phyloP scores from a whole-genome alignment of 2,888 invertebrate genomes.

The Therioaphis trifolii region DNA sequence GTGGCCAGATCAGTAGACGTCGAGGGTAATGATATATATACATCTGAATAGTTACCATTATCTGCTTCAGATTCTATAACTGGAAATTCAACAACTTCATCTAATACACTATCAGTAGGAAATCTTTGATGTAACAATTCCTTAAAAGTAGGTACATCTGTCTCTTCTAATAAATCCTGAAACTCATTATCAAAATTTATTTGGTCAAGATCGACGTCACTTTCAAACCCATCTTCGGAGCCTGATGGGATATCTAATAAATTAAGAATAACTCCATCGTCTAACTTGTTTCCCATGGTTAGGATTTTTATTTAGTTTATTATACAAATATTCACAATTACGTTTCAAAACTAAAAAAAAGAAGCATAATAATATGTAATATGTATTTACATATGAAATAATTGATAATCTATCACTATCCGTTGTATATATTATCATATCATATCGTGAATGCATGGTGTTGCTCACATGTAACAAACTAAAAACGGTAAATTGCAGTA shows the following conservation, averaged over 20 bases:
- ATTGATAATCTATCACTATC: background rate
- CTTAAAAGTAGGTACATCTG: background rate
- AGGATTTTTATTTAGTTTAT: background rate
- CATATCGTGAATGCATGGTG: conserved; percentile 25
- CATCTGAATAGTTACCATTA: background rate
- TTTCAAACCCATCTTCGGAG: conserved; percentile 11
- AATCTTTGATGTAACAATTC: background rate
- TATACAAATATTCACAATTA: no score
- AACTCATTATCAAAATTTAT: background rate
- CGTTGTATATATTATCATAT: background rate
- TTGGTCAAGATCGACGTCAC: background rate
- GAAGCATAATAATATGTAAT: background rate
- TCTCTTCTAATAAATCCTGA: conserved; percentile 11
- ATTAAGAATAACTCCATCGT: background rate
- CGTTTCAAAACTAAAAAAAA: background rate
- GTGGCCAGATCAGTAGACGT: background rate
- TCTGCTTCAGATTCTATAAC: background rate
- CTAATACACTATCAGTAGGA: background rate
- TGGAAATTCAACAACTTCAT: conserved; percentile 29
- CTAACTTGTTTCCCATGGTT: background rate
- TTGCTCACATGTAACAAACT: conserved; percentile 16
- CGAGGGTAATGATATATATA: background rate
- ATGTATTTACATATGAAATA: background rate
- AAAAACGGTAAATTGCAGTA: background rate
- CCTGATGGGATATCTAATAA: conserved; percentile 22